phyloP scores from a whole-genome alignment of 2,797 vertebrate species.

The Chelon labrosus region DNA sequence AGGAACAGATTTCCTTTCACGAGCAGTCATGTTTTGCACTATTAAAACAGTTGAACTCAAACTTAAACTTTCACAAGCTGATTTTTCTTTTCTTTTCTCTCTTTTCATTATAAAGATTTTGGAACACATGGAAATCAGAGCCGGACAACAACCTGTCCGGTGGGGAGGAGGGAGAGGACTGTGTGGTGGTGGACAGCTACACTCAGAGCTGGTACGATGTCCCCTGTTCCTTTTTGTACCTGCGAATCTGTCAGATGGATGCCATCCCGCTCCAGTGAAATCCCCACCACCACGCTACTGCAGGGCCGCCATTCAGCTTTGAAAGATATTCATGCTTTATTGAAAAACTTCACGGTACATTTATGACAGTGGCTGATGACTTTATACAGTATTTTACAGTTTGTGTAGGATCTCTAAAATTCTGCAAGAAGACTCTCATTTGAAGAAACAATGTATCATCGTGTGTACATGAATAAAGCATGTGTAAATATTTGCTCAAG shows the following conservation, averaged over 20 bases:
- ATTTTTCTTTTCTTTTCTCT: no score
- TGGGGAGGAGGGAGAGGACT: no score
- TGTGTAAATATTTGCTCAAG: slow-evolving; percentile 23
- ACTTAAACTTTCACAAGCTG: no score
- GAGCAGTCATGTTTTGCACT: no score
- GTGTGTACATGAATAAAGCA: slow-evolving; percentile 16
- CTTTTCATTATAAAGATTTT: no score
- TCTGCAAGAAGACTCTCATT: background rate
- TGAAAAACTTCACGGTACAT: slow-evolving; percentile 6
- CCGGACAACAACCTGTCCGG: no score
- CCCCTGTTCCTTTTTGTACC: slow-evolving; percentile 27
- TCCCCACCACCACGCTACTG: background rate
- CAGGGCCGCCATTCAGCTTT: slow-evolving; percentile 4
- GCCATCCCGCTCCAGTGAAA: background rate
- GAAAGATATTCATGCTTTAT: slow-evolving; percentile 31
- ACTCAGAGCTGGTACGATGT: no score
- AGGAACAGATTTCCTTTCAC: no score
- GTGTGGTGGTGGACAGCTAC: no score
- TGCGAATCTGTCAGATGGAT: slow-evolving; percentile 41
- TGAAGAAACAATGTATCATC: slow-evolving; percentile 18
- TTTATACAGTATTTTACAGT: background rate
- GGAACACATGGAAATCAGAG: no score
- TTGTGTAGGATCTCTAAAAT: slow-evolving; percentile 11
- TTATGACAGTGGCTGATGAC: background rate
- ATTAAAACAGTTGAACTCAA: no score